Percentiles rank a stretch among this genome's conserved stretches.
These are phyloP conservation scores for Diploscapter pachys DNA, from an alignment of 1,140 invertebrate species.

Conservation along the genomic window DNA sequence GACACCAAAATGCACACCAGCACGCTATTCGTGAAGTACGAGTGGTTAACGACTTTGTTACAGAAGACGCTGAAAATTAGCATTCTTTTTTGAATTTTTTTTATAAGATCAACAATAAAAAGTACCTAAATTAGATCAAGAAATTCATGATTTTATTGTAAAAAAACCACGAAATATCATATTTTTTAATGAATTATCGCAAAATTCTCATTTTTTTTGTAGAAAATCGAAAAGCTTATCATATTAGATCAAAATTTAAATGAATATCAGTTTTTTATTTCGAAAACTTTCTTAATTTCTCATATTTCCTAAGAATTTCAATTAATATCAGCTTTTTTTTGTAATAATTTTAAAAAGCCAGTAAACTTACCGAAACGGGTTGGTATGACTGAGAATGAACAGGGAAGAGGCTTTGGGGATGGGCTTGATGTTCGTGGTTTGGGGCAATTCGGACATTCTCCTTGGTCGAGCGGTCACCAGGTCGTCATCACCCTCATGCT, in stretches of 20 bases:
- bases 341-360: not conserved
- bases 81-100: not conserved
- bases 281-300: too few species aligned
- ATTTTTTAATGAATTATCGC: too few species aligned
- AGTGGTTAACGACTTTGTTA: slow-evolving; percentile 92
- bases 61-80: slow-evolving; percentile 73
- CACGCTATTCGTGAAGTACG: slow-evolving; percentile 91
- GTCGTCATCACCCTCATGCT: slow-evolving; percentile 37
- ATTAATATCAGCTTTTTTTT: too few species aligned
- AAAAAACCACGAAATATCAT: too few species aligned
- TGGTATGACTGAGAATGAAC: slow-evolving; percentile 90
- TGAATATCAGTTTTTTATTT: too few species aligned
- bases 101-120: too few species aligned
- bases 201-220: not conserved
- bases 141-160: too few species aligned
- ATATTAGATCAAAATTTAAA: not conserved
- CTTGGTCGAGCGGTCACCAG: slow-evolving; percentile 72
- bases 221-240: not conserved
- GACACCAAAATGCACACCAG: slow-evolving; percentile 96
- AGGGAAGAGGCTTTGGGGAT: slow-evolving; percentile 91
- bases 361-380: slow-evolving; percentile 74
- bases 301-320: too few species aligned
- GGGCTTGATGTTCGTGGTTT: slow-evolving; percentile 77
- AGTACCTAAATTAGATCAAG: too few species aligned
- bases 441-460: slow-evolving; percentile 84